Conservation (phyloP, 2,797 vertebrate species). For the Oophaga sylvatica region DNA sequence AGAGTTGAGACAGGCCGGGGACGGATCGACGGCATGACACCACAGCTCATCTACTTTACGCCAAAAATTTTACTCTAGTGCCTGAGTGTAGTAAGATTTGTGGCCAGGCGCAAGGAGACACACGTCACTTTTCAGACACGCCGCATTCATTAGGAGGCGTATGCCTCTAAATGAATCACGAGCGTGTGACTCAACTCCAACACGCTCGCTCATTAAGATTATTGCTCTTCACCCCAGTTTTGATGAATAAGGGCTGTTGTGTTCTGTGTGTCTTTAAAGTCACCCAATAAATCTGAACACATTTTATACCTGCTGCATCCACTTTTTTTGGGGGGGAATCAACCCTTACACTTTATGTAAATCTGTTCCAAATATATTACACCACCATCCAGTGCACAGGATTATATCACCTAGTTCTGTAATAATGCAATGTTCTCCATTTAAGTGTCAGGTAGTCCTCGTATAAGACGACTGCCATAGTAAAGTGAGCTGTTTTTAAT, state of each 20-base stretch:
- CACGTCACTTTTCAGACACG: too few species aligned
- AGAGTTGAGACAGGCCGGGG: too few species aligned
- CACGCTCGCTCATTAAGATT: too few species aligned
- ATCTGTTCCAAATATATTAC: not conserved
- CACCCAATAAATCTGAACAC: not conserved
- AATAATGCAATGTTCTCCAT: not conserved
- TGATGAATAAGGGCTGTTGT: too few species aligned
- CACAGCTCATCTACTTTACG: too few species aligned
- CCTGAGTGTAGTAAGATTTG: too few species aligned
- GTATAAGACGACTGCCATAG: not conserved
- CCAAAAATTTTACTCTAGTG: too few species aligned
- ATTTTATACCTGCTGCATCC: not conserved
- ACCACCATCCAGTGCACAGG: not conserved
- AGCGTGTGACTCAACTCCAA: too few species aligned
- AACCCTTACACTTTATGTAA: not conserved
- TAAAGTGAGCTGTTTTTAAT: constrained; percentile 22
- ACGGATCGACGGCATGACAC: too few species aligned
- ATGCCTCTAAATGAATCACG: too few species aligned
- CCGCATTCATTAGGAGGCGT: too few species aligned
- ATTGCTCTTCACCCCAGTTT: not conserved
- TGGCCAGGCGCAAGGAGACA: too few species aligned
- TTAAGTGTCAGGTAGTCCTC: not conserved
- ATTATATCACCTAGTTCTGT: not conserved
- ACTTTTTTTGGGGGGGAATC: not conserved
- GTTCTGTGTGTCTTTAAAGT: not conserved